These are phyloP conservation scores for Neoascia interrupta DNA, from an alignment of 2,888 invertebrate species.

Conservation along the genomic window DNA sequence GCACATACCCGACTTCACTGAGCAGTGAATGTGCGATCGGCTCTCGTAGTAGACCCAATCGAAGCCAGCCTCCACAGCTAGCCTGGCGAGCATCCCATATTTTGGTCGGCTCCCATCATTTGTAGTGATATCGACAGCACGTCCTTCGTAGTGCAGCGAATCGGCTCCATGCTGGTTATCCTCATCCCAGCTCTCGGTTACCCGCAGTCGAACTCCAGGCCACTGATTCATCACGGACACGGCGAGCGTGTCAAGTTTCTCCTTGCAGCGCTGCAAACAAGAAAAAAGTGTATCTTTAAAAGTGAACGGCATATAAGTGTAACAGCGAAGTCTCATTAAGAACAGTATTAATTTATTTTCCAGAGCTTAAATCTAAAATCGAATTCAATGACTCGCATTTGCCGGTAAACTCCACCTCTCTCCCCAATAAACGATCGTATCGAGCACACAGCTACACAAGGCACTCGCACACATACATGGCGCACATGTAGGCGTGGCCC, in stretches of 20 bases:
- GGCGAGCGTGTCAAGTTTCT: conserved; percentile 95
- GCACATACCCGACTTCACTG: conserved; percentile 95
- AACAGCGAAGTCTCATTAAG: conserved; percentile 19
- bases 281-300: neutral
- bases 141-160: conserved; percentile 97
- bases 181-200: conserved; percentile 98
- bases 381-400: conserved; percentile 42
- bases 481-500: conserved; percentile 64
- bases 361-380: conserved; percentile 21
- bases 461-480: conserved; percentile 12
- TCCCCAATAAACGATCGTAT: neutral
- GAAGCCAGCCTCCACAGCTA: conserved; percentile 98
- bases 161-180: conserved; percentile 86
- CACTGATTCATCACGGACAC: conserved; percentile 99
- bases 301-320: neutral
- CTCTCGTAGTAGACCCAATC: conserved; percentile 99
- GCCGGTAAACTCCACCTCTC: conserved; percentile 62
- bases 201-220: conserved; percentile 95
- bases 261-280: conserved; percentile 90
- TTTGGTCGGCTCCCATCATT: conserved; percentile 95
- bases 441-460: conserved; percentile 7
- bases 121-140: conserved; percentile 97
- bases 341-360: conserved; percentile 5
- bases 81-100: conserved; percentile 96
- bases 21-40: conserved; percentile 96